These are phyloP conservation scores for Drosophila limbata DNA, from an alignment of 2,888 invertebrate genomes.

Conservation along the genomic window DNA sequence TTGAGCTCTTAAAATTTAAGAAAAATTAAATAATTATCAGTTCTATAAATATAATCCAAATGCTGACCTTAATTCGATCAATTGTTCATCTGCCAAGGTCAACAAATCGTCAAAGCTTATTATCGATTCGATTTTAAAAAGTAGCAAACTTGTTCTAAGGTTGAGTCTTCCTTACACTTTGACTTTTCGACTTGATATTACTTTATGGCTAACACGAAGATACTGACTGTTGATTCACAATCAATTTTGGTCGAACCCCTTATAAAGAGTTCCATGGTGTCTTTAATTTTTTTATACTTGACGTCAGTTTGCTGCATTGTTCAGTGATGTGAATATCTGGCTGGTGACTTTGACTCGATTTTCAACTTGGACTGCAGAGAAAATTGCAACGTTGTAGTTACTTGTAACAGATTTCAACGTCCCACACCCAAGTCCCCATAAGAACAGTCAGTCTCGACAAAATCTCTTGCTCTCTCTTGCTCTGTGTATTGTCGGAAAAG, in stretches of 20 bases:
- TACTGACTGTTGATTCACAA: neutral
- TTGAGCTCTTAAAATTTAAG: no score
- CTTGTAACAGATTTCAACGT: conserved; percentile 40
- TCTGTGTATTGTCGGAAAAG: conserved; percentile 56
- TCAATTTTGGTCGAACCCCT: neutral
- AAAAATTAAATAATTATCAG: no score
- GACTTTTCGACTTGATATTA: neutral
- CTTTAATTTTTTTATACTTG: conserved; percentile 7
- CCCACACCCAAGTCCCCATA: conserved; percentile 6
- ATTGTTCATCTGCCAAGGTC: neutral
- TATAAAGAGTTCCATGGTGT: neutral
- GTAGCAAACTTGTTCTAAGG: neutral
- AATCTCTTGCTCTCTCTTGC: conserved; percentile 34
- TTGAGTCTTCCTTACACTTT: neutral
- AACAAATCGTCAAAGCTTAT: neutral
- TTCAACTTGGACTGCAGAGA: conserved; percentile 32
- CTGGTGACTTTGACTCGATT: conserved; percentile 62
- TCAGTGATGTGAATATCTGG: conserved; percentile 49
- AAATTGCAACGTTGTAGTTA: conserved; percentile 62
- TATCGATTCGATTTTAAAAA: neutral
- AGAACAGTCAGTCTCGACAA: conserved; percentile 39
- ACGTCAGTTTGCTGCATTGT: conserved; percentile 10
- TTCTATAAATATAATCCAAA: no score
- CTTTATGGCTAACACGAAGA: neutral
- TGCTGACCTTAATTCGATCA: neutral